Conservation (phyloP, 2,888 invertebrate species). For the Oasisia sp. region DNA sequence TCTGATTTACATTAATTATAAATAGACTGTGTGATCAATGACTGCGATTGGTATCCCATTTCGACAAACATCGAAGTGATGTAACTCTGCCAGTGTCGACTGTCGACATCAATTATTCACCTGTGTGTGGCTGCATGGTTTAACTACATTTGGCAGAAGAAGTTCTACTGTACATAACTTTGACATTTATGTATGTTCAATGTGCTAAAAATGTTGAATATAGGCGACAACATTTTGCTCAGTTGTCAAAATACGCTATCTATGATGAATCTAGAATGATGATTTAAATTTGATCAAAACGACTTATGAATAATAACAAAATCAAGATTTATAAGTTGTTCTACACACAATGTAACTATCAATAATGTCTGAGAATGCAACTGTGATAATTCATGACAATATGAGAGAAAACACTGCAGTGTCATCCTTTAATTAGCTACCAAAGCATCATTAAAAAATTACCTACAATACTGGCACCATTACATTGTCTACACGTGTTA, state of each 20-base stretch:
- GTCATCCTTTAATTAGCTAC: not conserved
- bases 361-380: too few species aligned
- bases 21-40: not conserved
- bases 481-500: not conserved
- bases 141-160: not conserved
- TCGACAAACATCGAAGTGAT: not conserved
- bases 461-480: not conserved
- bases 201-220: too few species aligned
- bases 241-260: too few species aligned
- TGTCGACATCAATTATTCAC: not conserved
- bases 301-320: too few species aligned
- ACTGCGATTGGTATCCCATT: not conserved
- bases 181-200: too few species aligned
- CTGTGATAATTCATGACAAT: not conserved
- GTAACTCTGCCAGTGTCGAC: not conserved
- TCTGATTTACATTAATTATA: constrained; percentile 7
- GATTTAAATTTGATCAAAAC: too few species aligned
- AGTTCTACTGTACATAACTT: too few species aligned
- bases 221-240: too few species aligned
- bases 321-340: too few species aligned
- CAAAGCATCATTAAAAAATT: not conserved
- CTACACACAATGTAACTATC: too few species aligned
- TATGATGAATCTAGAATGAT: too few species aligned
- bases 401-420: not conserved
- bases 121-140: not conserved